Evolutionary conservation across 2,113 vertebrate species (phyloP).

Genomic region (Rhineura floridana): DNA sequence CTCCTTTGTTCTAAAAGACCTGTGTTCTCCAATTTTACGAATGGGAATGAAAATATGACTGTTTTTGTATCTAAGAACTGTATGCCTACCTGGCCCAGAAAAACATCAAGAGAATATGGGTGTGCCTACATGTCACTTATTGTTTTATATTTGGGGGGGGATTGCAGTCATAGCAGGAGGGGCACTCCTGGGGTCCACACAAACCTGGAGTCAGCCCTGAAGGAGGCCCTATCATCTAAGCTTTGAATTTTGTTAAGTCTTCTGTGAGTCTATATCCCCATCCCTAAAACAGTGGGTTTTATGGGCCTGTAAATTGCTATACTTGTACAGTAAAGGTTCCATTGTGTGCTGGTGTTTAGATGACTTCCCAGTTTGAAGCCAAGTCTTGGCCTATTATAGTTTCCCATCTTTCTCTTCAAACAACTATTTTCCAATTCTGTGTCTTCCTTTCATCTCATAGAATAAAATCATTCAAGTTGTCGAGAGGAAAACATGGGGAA

Average conservation of each 20-base stretch:
- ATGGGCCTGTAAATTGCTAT: not conserved
- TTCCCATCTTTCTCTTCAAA: not conserved
- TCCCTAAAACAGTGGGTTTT: not conserved
- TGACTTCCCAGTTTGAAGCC: not conserved
- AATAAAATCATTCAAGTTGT: not conserved
- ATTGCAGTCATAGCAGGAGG: not conserved
- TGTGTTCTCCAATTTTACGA: too few species aligned
- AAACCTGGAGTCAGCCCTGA: not conserved
- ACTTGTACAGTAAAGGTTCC: not conserved
- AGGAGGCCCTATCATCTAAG: not conserved
- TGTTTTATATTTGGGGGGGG: not conserved
- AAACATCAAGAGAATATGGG: too few species aligned
- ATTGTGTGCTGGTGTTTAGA: not conserved
- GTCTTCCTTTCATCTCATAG: conserved; percentile 8
- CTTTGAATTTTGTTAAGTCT: not conserved
- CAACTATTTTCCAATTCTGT: not conserved
- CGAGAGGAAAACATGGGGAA: not conserved
- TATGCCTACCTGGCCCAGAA: too few species aligned
- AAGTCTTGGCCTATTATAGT: not conserved
- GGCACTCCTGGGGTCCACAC: too few species aligned
- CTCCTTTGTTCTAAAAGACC: too few species aligned
- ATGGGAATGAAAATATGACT: too few species aligned
- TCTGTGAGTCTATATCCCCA: too few species aligned
- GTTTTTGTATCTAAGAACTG: too few species aligned
- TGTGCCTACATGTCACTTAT: too few species aligned